Conservation (phyloP, 92 coral and sea anemone genomes). For the Hydrozoanthus gracilis region DNA sequence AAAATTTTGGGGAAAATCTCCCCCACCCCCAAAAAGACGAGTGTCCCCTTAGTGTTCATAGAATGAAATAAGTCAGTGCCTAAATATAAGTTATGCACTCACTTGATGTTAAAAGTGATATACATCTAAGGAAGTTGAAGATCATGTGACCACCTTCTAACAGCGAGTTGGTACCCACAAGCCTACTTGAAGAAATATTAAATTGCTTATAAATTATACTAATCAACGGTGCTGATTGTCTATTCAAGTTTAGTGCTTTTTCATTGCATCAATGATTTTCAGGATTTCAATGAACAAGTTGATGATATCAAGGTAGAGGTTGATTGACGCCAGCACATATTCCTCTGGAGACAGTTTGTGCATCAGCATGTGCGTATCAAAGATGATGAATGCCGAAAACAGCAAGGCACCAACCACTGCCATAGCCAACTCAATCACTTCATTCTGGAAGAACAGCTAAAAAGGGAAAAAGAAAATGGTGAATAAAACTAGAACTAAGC, state of each 20-base stretch:
- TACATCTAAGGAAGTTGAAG: no score
- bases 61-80: no score
- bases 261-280: conserved; percentile 89
- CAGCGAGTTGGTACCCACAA: no score
- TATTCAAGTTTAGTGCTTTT: conserved; percentile 65
- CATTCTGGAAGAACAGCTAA: conserved; percentile 96
- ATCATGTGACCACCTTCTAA: no score
- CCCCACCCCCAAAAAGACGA: no score
- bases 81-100: no score
- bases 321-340: conserved; percentile 96
- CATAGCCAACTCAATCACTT: conserved; percentile 89
- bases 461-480: background rate
- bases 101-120: no score
- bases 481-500: background rate
- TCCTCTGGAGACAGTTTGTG: conserved; percentile 98
- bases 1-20: no score
- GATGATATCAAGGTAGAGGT: conserved; percentile 95
- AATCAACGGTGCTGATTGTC: no score
- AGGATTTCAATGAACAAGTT: conserved; percentile 94
- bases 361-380: conserved; percentile 99
- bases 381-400: conserved; percentile 96
- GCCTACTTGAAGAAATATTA: no score
- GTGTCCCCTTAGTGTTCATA: no score
- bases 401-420: conserved; percentile 96
- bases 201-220: no score